Conservation (phyloP, 2,888 invertebrate species). For the Steinernema carpocapsae region DNA sequence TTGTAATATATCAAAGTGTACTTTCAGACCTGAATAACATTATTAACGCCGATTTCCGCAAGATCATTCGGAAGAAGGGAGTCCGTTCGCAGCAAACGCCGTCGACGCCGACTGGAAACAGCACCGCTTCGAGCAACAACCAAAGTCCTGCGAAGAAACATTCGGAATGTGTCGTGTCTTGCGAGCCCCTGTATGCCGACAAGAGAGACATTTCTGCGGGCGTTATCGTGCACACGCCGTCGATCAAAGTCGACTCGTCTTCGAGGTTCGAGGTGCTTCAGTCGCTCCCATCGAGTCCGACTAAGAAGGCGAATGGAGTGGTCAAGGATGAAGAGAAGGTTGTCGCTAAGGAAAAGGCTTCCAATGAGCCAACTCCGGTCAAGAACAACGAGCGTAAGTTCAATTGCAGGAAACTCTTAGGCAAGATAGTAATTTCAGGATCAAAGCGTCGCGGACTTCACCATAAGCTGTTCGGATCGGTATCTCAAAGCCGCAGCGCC, state of each 20-base stretch:
- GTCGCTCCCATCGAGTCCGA: conserved; percentile 7
- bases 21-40: background rate
- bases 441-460: conserved; percentile 17
- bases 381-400: conserved; percentile 11
- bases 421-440: background rate
- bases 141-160: conserved; percentile 14
- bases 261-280: conserved; percentile 26
- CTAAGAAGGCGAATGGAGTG: background rate
- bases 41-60: background rate
- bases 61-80: conserved; percentile 19
- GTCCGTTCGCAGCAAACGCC: background rate
- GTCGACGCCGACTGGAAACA: background rate
- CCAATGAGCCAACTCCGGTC: background rate
- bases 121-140: conserved; percentile 16
- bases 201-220: conserved; percentile 12
- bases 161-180: background rate
- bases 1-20: background rate
- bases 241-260: conserved; percentile 14
- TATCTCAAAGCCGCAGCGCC: conserved; percentile 17
- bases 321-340: background rate
- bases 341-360: background rate
- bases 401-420: background rate
- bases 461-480: conserved; percentile 23
- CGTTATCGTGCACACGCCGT: background rate
- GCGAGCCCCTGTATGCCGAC: conserved; percentile 15